Base-by-base conservation (phyloP, 1,140 invertebrate genomes). In the Elysia chlorotica region DNA sequence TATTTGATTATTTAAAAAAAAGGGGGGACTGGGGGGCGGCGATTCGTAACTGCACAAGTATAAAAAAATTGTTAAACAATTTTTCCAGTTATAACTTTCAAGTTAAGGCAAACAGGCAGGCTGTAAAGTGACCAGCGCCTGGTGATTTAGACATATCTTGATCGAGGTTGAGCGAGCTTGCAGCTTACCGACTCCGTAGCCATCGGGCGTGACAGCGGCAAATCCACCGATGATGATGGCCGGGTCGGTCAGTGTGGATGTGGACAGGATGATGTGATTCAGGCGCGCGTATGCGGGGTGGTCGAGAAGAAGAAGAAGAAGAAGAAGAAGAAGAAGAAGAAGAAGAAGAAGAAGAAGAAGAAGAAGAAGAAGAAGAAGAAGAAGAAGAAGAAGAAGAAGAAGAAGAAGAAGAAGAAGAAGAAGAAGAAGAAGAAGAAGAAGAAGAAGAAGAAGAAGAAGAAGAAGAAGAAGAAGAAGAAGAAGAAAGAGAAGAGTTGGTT, bases 221-320 rank as follows among this genome's bases (percentile, higher is more conserved):
- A 99, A 99, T 5, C 95, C 95, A 30, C 97, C 97, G 41, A 93
- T 92, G 70, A 91, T 83, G n/a, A 99, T 92, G 76, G 91, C 91
- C n/a, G 95, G 92, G 75, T 95, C 95, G 1, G 92, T 92, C 21
- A 99, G 87, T 4, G 97, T 99, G 28, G 96, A 98, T 0, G 97
- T 98, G 54, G 96, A 98, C n/a, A 99, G 85, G 73, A 97, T 93
- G 82, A 95, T 96, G 76, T 96, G 91, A 88, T 97, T 97, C 56
- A 99, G 92, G 74, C 88, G 88, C 35, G 89, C 86, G 85, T 97
- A 99, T 41, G 93, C 92, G 65, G 92, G 91, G 84, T 97, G 95
- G 68, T 90, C 87, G 85, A 92, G 99, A 62, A 99, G n/a, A n/a
- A n/a, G n/a, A n/a, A n/a, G n/a, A n/a, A n/a, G n/a, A n/a, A n/a